Percentiles rank a stretch among this genome's conserved stretches.
These are phyloP conservation scores for Plectus sambesii DNA, from an alignment of 1,140 invertebrate species.

Conservation along the genomic window DNA sequence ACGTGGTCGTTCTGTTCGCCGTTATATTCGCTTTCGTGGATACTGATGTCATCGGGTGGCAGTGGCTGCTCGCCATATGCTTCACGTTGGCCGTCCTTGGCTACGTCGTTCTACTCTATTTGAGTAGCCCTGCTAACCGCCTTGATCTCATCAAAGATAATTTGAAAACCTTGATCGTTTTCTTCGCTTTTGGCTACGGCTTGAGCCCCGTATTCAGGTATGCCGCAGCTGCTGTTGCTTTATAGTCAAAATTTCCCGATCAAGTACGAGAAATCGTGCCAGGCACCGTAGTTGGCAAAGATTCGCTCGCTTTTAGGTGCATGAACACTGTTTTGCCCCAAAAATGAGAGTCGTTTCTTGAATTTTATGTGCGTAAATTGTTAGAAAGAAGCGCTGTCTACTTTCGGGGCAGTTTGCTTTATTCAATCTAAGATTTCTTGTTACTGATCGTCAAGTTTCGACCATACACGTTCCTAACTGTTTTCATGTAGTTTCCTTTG, in stretches of 20 bases:
- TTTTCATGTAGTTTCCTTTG: slow-evolving; percentile 52
- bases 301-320: slow-evolving; percentile 11
- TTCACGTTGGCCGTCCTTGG: slow-evolving; percentile 48
- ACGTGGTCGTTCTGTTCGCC: slow-evolving; percentile 62
- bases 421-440: slow-evolving; percentile 4
- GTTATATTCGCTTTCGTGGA: slow-evolving; percentile 54
- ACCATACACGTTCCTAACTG: slow-evolving; percentile 1
- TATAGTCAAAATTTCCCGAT: too few relatives aligned
- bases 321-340: slow-evolving; percentile 18
- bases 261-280: too few relatives aligned
- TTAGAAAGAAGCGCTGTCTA: too few relatives aligned
- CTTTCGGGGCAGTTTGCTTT: background rate
- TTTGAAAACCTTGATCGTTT: slow-evolving; percentile 24
- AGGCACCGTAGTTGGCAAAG: too few relatives aligned
- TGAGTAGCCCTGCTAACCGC: slow-evolving; percentile 1
- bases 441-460: slow-evolving; percentile 6
- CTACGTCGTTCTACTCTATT: slow-evolving; percentile 21
- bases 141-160: slow-evolving; percentile 15
- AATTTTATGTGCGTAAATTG: too few relatives aligned
- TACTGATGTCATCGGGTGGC: slow-evolving; percentile 50
- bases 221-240: too few relatives aligned
- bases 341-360: too few relatives aligned
- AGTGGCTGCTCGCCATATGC: slow-evolving; percentile 54
- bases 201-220: slow-evolving; percentile 43
- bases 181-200: slow-evolving; percentile 34